phyloP scores from a whole-genome alignment of 92 coral and sea anemone genomes.

The Pocillopora grandis region DNA sequence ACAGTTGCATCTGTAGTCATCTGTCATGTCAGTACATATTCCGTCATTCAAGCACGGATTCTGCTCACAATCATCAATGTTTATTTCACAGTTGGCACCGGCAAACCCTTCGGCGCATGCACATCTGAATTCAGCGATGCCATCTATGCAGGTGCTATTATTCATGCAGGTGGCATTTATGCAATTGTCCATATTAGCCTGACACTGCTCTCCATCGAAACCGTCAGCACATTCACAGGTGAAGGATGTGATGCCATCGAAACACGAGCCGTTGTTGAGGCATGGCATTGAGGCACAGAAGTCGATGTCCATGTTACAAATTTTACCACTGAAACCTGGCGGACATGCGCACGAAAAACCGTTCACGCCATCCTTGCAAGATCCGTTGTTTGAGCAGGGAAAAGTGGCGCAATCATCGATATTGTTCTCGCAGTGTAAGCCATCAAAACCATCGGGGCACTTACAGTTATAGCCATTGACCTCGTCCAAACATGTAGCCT shows the following conservation, averaged over 20 bases:
- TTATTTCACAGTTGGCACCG: conserved; percentile 44
- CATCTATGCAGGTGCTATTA: conserved; percentile 34
- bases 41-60: conserved; percentile 52
- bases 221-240: conserved; percentile 48
- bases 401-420: conserved; percentile 8
- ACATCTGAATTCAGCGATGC: conserved; percentile 33
- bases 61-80: not conserved
- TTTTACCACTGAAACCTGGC: conserved; percentile 43
- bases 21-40: conserved; percentile 19
- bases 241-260: conserved; percentile 23
- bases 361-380: conserved; percentile 17
- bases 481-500: conserved; percentile 13
- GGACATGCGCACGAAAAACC: conserved; percentile 15
- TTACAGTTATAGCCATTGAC: conserved; percentile 3
- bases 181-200: conserved; percentile 38
- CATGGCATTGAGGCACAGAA: conserved; percentile 39
- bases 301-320: conserved; percentile 48
- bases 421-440: conserved; percentile 12
- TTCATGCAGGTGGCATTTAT: conserved; percentile 33
- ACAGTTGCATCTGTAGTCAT: conserved; percentile 34
- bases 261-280: conserved; percentile 33
- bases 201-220: conserved; percentile 30
- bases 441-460: conserved; percentile 5
- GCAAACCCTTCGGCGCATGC: conserved; percentile 34
- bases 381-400: conserved; percentile 29